Conservation (phyloP, 1,140 invertebrate species). For the Achatina immaculata region DNA sequence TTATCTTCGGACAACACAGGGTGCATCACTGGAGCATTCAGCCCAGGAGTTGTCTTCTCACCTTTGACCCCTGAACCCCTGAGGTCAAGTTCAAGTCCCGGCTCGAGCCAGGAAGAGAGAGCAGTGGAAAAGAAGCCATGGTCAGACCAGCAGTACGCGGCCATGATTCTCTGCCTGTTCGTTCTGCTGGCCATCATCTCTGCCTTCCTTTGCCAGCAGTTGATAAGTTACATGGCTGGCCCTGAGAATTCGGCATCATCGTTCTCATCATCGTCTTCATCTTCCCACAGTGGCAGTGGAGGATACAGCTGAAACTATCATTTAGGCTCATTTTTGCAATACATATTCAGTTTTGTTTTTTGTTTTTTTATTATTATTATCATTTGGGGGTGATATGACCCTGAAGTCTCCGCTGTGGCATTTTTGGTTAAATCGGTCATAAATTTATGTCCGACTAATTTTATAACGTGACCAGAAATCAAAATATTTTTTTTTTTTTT, state of each 20-base stretch:
- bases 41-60: slow-evolving; percentile 75
- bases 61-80: slow-evolving; percentile 67
- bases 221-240: slow-evolving; percentile 59
- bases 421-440: no score
- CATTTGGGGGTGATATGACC: neutral
- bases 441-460: neutral
- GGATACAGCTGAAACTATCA: neutral
- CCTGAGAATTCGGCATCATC: neutral
- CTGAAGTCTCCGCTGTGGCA: no score
- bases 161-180: slow-evolving; percentile 77
- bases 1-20: slow-evolving; percentile 67
- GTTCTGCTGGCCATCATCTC: slow-evolving; percentile 77
- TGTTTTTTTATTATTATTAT: neutral
- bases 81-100: slow-evolving; percentile 36
- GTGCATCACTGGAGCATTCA: slow-evolving; percentile 78
- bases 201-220: slow-evolving; percentile 75
- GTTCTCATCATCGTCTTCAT: neutral
- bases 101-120: slow-evolving; percentile 24
- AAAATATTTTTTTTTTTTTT: neutral
- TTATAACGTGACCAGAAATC: neutral
- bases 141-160: slow-evolving; percentile 78
- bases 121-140: slow-evolving; percentile 71
- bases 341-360: no score
- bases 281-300: slow-evolving; percentile 19
- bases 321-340: no score